Conservation (phyloP, 1,140 invertebrate species). For the Nebria ingens region DNA sequence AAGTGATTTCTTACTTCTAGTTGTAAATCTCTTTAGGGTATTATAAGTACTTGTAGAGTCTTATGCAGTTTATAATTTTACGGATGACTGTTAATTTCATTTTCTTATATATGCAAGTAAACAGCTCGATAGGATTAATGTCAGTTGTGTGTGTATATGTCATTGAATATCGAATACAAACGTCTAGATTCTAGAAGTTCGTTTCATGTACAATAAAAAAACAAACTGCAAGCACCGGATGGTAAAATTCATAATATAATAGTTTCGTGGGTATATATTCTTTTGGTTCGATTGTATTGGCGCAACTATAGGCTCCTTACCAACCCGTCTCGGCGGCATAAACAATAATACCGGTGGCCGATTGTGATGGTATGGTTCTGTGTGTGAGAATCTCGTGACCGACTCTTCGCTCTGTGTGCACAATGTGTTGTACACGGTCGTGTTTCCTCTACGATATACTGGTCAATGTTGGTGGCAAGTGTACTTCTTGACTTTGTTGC, state of each 20-base stretch:
- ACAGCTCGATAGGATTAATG: no score
- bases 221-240: not conserved
- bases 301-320: no score
- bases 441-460: constrained; percentile 23
- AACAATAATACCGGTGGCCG: constrained; percentile 6
- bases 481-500: constrained; percentile 19
- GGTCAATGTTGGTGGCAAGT: constrained; percentile 26
- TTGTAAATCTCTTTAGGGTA: no score
- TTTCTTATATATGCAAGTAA: no score
- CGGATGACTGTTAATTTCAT: no score
- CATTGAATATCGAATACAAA: constrained; percentile 9
- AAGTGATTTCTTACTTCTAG: no score
- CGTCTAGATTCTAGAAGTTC: constrained; percentile 12
- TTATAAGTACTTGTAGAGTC: no score
- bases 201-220: no score
- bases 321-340: no score
- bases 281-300: no score
- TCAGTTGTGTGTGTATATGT: not conserved
- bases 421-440: constrained; percentile 22
- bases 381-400: constrained; percentile 21
- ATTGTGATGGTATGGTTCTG: constrained; percentile 10
- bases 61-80: no score
- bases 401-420: constrained; percentile 17
- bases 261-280: constrained; percentile 13
- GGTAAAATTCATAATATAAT: constrained; percentile 15